Evolutionary conservation across 92 coral and sea anemone species (phyloP), one percentile per base, ranked within the genome.

Genomic region (Blastomussa wellsi): DNA sequence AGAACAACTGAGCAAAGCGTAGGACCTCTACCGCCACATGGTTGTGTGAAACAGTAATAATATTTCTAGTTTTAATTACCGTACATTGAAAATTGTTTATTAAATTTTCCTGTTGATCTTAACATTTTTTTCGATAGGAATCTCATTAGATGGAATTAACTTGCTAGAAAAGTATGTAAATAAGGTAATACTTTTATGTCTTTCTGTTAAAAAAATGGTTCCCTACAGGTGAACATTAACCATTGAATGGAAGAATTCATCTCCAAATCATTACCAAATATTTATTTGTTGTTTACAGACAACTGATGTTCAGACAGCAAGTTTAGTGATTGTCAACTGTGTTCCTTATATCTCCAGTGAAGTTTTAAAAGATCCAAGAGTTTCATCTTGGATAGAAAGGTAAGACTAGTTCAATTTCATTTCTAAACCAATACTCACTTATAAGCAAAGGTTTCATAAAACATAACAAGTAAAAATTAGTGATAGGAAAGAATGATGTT

Each of bases 261-360:
- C 10, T 29, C 38, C 47, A 6, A 24, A 26, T 15, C 42, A 3
- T 36, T 29, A 69, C 38, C 47, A 6, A 24, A 26, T 37, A 22
- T 38, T n/a, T 37, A 9, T 36, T 79, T 79, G 65, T 33, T 48
- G 36, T 57, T 53, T 49, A 35, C 76, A 97, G 99, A 97, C 99
- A 47, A 95, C 97, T 20, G 99, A 97, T 81, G 89, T 97, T 19
- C 99, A 97, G 76, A 97, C 99, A 64, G 99, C 96, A 3, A 88
- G 98, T 81, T 85, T 94, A 69, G 81, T 95, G 49, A 87, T 93
- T 68, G 89, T 97, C 78, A 97, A 97, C 86, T 87, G 97, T 41
- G 85, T 94, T 76, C 92, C 97, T 31, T 88, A 86, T 74, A 90
- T 95, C 44, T 86, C 95, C n/a, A 78, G 74, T 67, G 95, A 94